A percentile compares a stretch with the other conserved stretches of the same genome.
Conservation (phyloP, 64 coral and sea anemone species). For the Actinia equina region DNA sequence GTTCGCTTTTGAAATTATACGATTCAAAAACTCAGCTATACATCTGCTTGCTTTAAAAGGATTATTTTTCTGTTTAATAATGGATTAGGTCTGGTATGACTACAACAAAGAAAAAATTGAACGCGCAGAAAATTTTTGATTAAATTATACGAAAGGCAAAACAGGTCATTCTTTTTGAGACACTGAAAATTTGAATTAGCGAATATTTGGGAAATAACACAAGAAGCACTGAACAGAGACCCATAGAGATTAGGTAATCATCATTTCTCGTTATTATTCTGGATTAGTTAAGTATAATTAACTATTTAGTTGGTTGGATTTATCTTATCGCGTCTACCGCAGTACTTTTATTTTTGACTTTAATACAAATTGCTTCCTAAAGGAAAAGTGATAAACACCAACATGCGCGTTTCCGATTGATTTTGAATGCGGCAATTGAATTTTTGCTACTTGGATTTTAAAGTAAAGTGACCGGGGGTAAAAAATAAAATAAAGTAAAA, state of each 20-base stretch:
- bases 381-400: neutral
- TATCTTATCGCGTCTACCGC: neutral
- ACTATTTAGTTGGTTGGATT: neutral
- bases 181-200: neutral
- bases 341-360: neutral
- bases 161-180: neutral
- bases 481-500: no score
- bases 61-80: neutral
- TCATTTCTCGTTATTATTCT: neutral
- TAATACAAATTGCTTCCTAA: neutral
- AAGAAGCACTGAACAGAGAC: neutral
- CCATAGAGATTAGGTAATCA: no score
- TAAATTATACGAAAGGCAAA: neutral
- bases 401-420: neutral
- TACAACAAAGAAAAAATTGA: neutral
- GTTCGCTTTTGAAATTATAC: neutral
- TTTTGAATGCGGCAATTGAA: neutral
- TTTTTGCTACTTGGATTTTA: no score
- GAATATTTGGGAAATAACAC: neutral
- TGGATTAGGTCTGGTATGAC: neutral
- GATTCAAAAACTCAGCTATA: neutral
- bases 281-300: neutral
- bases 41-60: neutral
- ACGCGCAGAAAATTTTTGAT: neutral
- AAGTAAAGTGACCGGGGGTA: no score